phyloP scores from a whole-genome alignment of 2,888 invertebrate genomes.

The Andrena camellia region DNA sequence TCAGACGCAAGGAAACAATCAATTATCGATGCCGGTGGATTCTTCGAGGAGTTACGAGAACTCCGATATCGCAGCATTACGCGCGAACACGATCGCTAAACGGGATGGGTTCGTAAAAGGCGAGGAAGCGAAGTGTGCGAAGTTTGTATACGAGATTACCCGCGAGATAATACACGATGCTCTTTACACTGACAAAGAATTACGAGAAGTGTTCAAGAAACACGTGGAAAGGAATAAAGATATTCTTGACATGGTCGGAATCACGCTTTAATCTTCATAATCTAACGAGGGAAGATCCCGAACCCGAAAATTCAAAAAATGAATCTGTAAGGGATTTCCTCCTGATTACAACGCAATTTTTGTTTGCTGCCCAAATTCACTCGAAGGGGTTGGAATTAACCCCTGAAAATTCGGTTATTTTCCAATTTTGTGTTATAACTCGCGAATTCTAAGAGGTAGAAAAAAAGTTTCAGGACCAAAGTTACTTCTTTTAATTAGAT shows the following conservation, averaged over 20 bases:
- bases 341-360: too few species aligned
- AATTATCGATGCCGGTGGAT: not conserved
- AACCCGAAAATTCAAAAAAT: too few species aligned
- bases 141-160: constrained; percentile 86
- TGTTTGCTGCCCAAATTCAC: too few species aligned
- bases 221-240: constrained; percentile 86
- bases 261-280: not conserved
- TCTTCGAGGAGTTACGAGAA: constrained; percentile 15
- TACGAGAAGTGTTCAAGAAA: constrained; percentile 86
- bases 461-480: too few species aligned
- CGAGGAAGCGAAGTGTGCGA: constrained; percentile 82
- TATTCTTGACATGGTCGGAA: constrained; percentile 84
- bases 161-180: constrained; percentile 87
- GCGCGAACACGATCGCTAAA: not conserved
- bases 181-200: constrained; percentile 86
- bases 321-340: too few species aligned
- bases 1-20: constrained; percentile 31
- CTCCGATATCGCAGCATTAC: not conserved
- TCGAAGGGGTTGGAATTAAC: too few species aligned
- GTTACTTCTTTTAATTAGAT: too few species aligned
- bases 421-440: too few species aligned
- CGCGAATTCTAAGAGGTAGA: too few species aligned
- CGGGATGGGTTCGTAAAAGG: constrained; percentile 4
- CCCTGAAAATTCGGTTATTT: too few species aligned
- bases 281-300: not conserved